Evolutionary conservation across 2,797 vertebrate species (phyloP).

Genomic region (Sebastes matsubarae): DNA sequence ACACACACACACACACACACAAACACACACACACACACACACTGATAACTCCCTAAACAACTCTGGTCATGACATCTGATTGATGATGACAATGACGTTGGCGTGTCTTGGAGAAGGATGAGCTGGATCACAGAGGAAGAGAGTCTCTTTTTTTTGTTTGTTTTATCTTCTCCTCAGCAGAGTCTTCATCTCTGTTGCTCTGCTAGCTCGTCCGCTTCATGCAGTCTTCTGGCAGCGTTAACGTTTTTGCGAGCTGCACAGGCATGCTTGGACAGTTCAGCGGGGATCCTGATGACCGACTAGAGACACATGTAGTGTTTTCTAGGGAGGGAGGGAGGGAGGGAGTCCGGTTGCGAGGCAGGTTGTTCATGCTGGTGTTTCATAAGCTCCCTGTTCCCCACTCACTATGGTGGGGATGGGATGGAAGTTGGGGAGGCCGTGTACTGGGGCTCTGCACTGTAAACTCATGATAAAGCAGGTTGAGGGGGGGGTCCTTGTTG

Average conservation of each 20-base stretch:
- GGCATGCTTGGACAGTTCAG: slow-evolving; percentile 68
- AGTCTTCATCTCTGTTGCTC: slow-evolving; percentile 35
- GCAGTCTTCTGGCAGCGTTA: slow-evolving; percentile 67
- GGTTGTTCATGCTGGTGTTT: slow-evolving; percentile 86
- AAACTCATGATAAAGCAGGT: slow-evolving; percentile 71
- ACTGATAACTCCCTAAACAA: slow-evolving; percentile 38
- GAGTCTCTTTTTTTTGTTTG: neutral
- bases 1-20: slow-evolving; percentile 13
- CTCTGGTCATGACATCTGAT: slow-evolving; percentile 57
- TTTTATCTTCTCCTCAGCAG: neutral
- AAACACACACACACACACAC: neutral
- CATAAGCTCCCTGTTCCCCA: slow-evolving; percentile 55
- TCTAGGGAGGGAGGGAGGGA: neutral
- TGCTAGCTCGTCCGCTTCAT: slow-evolving; percentile 58
- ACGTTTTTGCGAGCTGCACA: slow-evolving; percentile 49
- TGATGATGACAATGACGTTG: slow-evolving; percentile 52
- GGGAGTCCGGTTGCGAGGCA: slow-evolving; percentile 48
- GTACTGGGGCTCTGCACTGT: slow-evolving; percentile 44
- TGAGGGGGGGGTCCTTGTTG: slow-evolving; percentile 33
- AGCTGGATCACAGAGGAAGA: slow-evolving; percentile 33
- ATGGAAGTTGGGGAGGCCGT: slow-evolving; percentile 17
- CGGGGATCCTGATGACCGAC: slow-evolving; percentile 35
- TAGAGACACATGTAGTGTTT: slow-evolving; percentile 25
- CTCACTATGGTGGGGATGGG: slow-evolving; percentile 9
- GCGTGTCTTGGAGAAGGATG: slow-evolving; percentile 36